Evolutionary conservation across 2,113 vertebrate species (phyloP), one percentile per base, ranked within the genome.

Genomic region (Urocolius indicus): DNA sequence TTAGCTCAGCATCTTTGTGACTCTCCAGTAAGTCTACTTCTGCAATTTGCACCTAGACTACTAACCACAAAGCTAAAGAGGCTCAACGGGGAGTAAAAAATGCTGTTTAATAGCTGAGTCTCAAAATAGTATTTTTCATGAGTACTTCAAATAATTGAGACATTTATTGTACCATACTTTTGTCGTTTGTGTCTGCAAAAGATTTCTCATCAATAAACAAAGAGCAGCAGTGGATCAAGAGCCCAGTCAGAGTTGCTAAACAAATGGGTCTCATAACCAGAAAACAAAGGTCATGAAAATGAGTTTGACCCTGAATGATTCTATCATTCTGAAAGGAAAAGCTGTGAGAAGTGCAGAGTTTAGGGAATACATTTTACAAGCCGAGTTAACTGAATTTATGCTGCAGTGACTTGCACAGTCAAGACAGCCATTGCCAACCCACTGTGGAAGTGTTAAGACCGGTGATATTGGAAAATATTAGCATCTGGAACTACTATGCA

Each of bases 371-470:
- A 7, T 54, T 88, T 88, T 63, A 59, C 10, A 55, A 34, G 34
- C 6, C 20, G 38, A 84, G 23, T 57, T 78, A n/a, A 23, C 8
- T 17, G 55, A 46, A 30, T 81, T 88, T 27, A 7, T n/a, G 45
- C 46, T 86, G 61, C 65, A 67, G 23, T 58, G 51, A 51, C 32
- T 80, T 26, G 10, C 5, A 6, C 0, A 1, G n/a, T 46, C n/a
- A 72, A 72, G 16, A 6, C 38, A 72, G 30, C 18, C 11, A 10
- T 3, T 38, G 63, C 46, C 59, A 51, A 10, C 63, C 34, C 0
- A 0, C 59, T 30, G 13, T 43, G 59, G 16, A 27, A 36, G 15
- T 1, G 1, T 5, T 5, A 19, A 52, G 59, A 29, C 36, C 4
- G 2, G 29, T 48, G 43, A 22, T 13, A 26, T 30, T 81, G 48